Evolutionary conservation across 2,888 invertebrate species (phyloP).

Genomic region (Drosophila macrospina): DNA sequence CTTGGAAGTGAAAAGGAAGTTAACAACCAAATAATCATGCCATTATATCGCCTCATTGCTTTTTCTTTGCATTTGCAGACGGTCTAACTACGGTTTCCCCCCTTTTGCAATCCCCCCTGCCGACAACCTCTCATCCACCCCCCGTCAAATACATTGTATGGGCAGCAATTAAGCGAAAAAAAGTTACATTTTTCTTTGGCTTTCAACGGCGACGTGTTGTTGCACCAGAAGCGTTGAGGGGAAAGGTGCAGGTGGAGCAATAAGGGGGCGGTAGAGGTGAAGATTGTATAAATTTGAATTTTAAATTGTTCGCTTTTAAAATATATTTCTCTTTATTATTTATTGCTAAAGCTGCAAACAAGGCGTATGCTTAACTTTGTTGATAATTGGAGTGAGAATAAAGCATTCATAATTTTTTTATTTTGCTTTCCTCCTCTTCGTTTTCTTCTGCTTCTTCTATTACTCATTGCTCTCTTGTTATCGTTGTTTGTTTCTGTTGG

Average conservation of each 20-base stretch:
- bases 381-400: slow-evolving; percentile 81
- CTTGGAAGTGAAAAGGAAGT: slow-evolving; percentile 34
- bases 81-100: slow-evolving; percentile 48
- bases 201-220: slow-evolving; percentile 56
- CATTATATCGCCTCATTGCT: slow-evolving; percentile 52
- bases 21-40: slow-evolving; percentile 62
- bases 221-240: slow-evolving; percentile 2
- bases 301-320: slow-evolving; percentile 72
- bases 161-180: slow-evolving; percentile 64
- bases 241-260: neutral
- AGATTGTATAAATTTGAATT: slow-evolving; percentile 70
- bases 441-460: slow-evolving; percentile 8
- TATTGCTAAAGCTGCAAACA: slow-evolving; percentile 74
- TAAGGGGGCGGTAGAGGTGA: slow-evolving; percentile 21
- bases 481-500: slow-evolving; percentile 16
- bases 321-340: slow-evolving; percentile 65
- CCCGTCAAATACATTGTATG: slow-evolving; percentile 34
- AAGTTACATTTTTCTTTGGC: slow-evolving; percentile 66
- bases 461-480: slow-evolving; percentile 27
- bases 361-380: slow-evolving; percentile 79
- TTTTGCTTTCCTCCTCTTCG: slow-evolving; percentile 33
- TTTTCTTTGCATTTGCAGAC: slow-evolving; percentile 49
- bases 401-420: slow-evolving; percentile 67
- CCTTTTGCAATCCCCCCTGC: neutral
- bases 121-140: neutral